Conservation (phyloP, 2,113 vertebrate species). For the Dicentrarchus labrax region DNA sequence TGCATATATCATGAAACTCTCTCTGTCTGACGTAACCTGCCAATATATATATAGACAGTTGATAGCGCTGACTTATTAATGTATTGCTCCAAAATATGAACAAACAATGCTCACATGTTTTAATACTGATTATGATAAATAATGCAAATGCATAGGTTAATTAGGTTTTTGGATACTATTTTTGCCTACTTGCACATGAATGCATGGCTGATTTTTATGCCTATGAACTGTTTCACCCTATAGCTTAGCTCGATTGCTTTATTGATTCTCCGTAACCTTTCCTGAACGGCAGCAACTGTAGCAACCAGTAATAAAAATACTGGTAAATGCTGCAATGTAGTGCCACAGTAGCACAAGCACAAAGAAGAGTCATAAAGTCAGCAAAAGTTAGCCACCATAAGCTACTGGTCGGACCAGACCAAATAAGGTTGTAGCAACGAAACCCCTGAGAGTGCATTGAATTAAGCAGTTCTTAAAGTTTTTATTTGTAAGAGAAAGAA, state of each 20-base stretch:
- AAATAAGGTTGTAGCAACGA: not conserved
- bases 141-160: no score
- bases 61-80: not conserved
- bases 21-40: not conserved
- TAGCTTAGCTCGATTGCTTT: not conserved
- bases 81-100: not conserved
- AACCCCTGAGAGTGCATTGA: not conserved
- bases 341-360: not conserved
- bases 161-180: no score
- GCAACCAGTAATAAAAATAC: not conserved
- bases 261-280: no score
- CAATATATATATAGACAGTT: not conserved
- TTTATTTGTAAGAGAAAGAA: not conserved
- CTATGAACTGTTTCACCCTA: not conserved
- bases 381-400: not conserved
- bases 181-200: not conserved
- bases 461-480: not conserved
- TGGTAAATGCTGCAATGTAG: not conserved
- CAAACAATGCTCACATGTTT: no score
- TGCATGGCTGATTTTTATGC: not conserved
- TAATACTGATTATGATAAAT: no score
- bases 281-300: not conserved
- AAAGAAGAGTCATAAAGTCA: not conserved
- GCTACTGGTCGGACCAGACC: not conserved
- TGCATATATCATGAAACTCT: not conserved